Evolutionary conservation across 2,113 vertebrate genomes (phyloP).

Genomic region (Syngnathoides biaculeatus): DNA sequence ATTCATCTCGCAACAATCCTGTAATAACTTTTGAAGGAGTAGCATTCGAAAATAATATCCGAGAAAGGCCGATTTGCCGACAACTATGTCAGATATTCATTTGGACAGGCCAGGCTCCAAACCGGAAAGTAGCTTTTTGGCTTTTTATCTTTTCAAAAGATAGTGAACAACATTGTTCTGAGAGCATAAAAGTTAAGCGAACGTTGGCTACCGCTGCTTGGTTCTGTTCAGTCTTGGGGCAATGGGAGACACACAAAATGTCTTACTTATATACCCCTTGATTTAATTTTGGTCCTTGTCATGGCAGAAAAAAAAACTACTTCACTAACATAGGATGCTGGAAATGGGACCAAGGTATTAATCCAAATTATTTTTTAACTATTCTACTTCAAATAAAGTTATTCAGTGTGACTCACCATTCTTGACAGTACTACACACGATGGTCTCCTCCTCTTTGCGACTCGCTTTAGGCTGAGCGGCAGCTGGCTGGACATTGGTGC

Average conservation of each 20-base stretch:
- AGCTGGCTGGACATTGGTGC: slow-evolving; percentile 72
- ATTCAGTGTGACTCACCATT: slow-evolving; percentile 77
- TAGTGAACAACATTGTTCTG: too few species aligned
- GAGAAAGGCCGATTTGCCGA: neutral
- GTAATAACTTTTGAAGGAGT: neutral
- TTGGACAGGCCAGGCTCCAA: neutral
- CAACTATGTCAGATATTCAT: neutral
- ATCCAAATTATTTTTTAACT: too few species aligned
- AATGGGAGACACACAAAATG: too few species aligned
- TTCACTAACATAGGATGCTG: neutral
- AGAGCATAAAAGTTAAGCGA: too few species aligned
- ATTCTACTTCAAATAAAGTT: neutral
- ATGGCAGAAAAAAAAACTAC: too few species aligned
- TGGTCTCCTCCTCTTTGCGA: slow-evolving; percentile 89
- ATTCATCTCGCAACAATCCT: neutral
- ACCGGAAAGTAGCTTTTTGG: neutral
- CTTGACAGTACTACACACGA: slow-evolving; percentile 90
- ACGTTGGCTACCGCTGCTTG: too few species aligned
- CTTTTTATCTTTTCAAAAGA: neutral
- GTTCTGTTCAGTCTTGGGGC: too few species aligned
- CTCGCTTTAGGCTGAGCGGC: slow-evolving; percentile 65
- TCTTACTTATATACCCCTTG: too few species aligned
- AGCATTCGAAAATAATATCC: neutral
- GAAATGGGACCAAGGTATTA: neutral
- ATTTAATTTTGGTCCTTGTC: too few species aligned